Conservation (phyloP, 2,113 vertebrate species). For the Microcebus griseorufus region DNA sequence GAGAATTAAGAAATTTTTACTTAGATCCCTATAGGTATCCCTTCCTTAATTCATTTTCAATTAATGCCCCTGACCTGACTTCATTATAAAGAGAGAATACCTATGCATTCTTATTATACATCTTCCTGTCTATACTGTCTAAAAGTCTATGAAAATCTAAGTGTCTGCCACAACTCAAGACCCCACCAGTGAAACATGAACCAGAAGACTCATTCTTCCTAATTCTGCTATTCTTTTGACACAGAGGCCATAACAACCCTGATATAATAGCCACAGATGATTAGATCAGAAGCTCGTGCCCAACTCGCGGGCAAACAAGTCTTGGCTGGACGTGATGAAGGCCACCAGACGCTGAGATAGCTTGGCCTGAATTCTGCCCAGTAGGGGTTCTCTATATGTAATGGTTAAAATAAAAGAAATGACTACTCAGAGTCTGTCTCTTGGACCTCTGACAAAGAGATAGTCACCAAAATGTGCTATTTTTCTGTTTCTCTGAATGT, state of each 20-base stretch:
- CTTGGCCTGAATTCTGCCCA: not conserved
- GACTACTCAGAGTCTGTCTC: not conserved
- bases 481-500: not conserved
- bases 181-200: not conserved
- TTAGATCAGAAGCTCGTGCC: not conserved
- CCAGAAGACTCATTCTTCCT: not conserved
- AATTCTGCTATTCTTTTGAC: not conserved
- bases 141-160: not conserved
- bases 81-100: not conserved
- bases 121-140: not conserved
- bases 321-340: not conserved
- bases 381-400: not conserved
- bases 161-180: not conserved
- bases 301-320: not conserved
- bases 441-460: not conserved
- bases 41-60: slow-evolving; percentile 2
- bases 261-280: not conserved
- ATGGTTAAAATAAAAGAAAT: not conserved
- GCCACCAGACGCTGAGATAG: not conserved
- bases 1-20: slow-evolving; percentile 11
- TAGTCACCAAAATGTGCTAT: not conserved
- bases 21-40: not conserved
- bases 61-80: not conserved
- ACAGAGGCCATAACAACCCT: not conserved
- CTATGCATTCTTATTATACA: not conserved